Percentiles rank a stretch among this genome's conserved stretches.
These are phyloP conservation scores for Scortum barcoo DNA, from an alignment of 2,113 vertebrate species.

Conservation along the genomic window DNA sequence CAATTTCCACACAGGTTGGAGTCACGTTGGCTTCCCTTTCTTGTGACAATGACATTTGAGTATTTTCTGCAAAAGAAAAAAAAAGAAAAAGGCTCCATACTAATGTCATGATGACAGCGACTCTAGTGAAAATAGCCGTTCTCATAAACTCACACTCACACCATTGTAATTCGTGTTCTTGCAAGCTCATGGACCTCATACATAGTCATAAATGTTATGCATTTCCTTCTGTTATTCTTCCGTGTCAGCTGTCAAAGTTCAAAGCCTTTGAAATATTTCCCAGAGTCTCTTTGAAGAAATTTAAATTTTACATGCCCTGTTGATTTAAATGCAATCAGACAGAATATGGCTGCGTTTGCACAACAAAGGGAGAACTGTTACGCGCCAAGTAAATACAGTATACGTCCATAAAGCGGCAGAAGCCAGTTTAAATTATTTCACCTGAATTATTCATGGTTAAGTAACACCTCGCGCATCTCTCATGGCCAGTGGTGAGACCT, in stretches of 20 bases:
- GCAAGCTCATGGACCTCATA: conserved; percentile 62
- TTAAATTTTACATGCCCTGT: conserved; percentile 65
- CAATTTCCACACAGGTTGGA: neutral
- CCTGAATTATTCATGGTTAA: conserved; percentile 65
- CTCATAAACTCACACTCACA: conserved; percentile 2
- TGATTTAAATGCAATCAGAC: conserved; percentile 78
- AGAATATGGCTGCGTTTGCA: conserved; percentile 65
- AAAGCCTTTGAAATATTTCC: conserved; percentile 73
- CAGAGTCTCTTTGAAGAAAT: conserved; percentile 80
- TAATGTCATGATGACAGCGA: neutral
- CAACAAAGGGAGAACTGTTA: conserved; percentile 68
- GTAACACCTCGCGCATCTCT: conserved; percentile 52
- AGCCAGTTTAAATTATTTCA: conserved; percentile 32
- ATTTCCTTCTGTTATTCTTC: conserved; percentile 69
- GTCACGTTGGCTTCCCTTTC: neutral
- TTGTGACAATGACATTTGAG: neutral
- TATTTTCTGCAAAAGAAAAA: neutral
- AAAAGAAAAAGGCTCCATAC: neutral
- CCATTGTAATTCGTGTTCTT: conserved; percentile 41
- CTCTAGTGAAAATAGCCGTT: neutral
- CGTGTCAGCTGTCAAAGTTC: conserved; percentile 79
- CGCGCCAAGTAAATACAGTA: conserved; percentile 59
- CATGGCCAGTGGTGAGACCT: conserved; percentile 32
- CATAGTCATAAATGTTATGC: conserved; percentile 70
- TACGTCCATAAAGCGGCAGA: conserved; percentile 24